Evolutionary conservation across 2,113 vertebrate species (phyloP).

Genomic region (Hippopotamus amphibius): DNA sequence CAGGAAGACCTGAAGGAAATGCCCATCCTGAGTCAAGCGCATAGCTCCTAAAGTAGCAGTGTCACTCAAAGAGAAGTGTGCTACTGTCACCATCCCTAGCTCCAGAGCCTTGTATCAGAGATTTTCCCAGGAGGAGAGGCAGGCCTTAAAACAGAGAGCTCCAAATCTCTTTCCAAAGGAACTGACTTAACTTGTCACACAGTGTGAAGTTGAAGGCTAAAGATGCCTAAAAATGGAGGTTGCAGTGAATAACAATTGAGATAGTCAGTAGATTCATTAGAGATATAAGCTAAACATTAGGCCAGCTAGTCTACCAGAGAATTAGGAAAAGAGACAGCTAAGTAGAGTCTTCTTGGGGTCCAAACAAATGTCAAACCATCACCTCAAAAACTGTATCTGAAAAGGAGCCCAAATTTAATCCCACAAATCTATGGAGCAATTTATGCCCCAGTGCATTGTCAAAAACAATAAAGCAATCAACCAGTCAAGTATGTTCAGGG

Average conservation of each 20-base stretch:
- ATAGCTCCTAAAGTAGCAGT: neutral
- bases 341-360: neutral
- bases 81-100: neutral
- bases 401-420: slow-evolving; percentile 1
- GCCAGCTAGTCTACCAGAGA: neutral
- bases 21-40: neutral
- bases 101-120: neutral
- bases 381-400: neutral
- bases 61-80: neutral
- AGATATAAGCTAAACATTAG: neutral
- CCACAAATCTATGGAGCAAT: neutral
- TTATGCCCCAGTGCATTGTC: neutral
- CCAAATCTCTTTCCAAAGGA: neutral
- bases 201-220: neutral
- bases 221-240: neutral
- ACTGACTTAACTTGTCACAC: neutral
- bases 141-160: neutral
- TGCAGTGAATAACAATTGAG: neutral
- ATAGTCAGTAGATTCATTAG: neutral
- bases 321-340: neutral
- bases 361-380: neutral
- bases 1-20: neutral
- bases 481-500: neutral
- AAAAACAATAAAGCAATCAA: neutral
- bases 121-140: neutral